Conservation (phyloP, 2,113 vertebrate species). For the Mirounga angustirostris region DNA sequence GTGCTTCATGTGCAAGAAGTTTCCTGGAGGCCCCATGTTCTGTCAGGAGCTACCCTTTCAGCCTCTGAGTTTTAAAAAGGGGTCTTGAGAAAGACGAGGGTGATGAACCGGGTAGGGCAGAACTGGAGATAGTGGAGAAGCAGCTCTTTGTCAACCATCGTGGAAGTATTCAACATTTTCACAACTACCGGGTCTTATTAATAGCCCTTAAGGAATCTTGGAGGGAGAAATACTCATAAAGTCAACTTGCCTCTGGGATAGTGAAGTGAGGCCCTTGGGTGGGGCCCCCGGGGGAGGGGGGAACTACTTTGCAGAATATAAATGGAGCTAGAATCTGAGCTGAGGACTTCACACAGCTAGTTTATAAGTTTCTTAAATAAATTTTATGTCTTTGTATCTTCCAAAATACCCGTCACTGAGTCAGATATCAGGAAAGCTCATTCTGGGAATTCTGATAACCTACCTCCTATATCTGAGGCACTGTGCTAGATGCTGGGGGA, state of each 20-base stretch:
- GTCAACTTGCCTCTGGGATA: background rate
- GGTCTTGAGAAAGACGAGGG: background rate
- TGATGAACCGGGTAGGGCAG: background rate
- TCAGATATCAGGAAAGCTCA: background rate
- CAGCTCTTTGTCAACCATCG: background rate
- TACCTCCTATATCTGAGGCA: background rate
- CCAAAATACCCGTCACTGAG: background rate
- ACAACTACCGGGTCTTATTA: background rate
- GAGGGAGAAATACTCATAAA: background rate
- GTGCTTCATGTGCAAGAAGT: background rate
- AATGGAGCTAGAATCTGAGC: background rate
- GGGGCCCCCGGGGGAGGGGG: too few relatives aligned
- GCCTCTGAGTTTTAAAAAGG: background rate
- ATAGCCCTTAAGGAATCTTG: background rate
- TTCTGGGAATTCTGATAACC: conserved; percentile 10
- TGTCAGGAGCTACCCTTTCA: background rate
- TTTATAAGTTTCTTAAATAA: background rate
- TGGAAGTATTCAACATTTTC: background rate
- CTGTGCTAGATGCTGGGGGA: background rate
- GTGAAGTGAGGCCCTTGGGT: background rate
- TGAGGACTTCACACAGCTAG: background rate
- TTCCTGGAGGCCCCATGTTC: background rate
- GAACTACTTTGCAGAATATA: background rate
- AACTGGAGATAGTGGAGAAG: background rate
- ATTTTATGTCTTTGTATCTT: background rate